Evolutionary conservation across 2,888 invertebrate species (phyloP), one percentile per base, ranked within the genome.

Genomic region (Eilema depressum): DNA sequence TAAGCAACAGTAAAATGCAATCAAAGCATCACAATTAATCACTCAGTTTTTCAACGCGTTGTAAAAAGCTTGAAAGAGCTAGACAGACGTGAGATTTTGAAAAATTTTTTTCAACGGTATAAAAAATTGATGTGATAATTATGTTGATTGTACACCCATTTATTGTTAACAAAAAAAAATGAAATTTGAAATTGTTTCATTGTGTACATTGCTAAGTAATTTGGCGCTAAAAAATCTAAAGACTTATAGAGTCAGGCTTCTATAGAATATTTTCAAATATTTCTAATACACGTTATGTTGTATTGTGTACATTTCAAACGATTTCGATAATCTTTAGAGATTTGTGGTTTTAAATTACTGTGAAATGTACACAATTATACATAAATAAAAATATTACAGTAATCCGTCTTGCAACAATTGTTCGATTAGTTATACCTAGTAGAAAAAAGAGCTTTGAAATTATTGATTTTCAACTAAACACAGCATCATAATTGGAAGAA

Each of bases 21-120:
- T 82, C 73, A 74, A 73, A 63, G 59, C 70, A 70, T 69, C 68
- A 63, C 69, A 78, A 82, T 83, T 82, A 83, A 82, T 82, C 81
- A 82, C 70, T 78, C 70, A 68, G 56, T 74, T 76, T 78, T 76
- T 75, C 66, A 68, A 72, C 68, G 66, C 70, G 75, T 71, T 75
- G 71, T 76, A 64, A 68, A 75, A 76, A 71, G 68, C 37, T 69
- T 74, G 57, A 66, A 70, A 81, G 68, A 74, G 70, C 56, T 65
- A 71, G 75, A 75, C 70, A 67, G 67, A 59, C 62, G 3, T 70
- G 47, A 64, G 70, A 66, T 67, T 68, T 71, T 70, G 57, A 41
- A 72, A 75, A 57, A 62, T 69, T 68, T 53, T 66, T 2, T 53
- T 75, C 61, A 56, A 70, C 28, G 28, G 56, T 12, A 59, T 53